phyloP scores from a whole-genome alignment of 2,888 invertebrate genomes.

The Apamea crenata region DNA sequence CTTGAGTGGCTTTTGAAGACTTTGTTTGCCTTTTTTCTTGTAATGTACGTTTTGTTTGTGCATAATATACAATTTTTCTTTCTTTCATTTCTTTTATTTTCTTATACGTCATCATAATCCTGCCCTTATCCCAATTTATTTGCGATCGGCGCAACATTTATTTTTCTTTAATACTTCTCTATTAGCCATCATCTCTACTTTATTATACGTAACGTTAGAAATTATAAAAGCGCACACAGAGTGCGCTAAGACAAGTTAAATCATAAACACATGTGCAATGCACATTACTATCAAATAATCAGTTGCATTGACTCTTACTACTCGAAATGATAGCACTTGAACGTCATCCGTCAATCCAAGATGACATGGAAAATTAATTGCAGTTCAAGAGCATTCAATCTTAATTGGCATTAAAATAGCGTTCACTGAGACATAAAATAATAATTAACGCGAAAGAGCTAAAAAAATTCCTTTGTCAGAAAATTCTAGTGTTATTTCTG shows the following conservation, averaged over 20 bases:
- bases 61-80: too few relatives aligned
- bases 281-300: slow-evolving; percentile 35
- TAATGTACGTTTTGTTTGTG: too few relatives aligned
- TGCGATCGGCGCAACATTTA: too few relatives aligned
- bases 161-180: too few relatives aligned
- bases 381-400: slow-evolving; percentile 30
- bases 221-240: not conserved
- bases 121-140: too few relatives aligned
- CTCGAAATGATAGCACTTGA: slow-evolving; percentile 30
- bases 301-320: slow-evolving; percentile 43
- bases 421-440: not conserved
- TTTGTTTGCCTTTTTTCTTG: too few relatives aligned
- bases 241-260: slow-evolving; percentile 6
- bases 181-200: too few relatives aligned
- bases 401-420: slow-evolving; percentile 5
- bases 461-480: not conserved
- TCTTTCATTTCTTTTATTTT: too few relatives aligned
- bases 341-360: slow-evolving; percentile 39
- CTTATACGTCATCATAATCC: too few relatives aligned
- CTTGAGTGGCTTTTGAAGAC: too few relatives aligned
- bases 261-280: slow-evolving; percentile 9
- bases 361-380: slow-evolving; percentile 43
- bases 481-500: not conserved
- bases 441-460: not conserved
- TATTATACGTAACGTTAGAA: not conserved